These are phyloP conservation scores for Rafetus swinhoei DNA, from an alignment of 2,113 vertebrate genomes.

Conservation along the genomic window DNA sequence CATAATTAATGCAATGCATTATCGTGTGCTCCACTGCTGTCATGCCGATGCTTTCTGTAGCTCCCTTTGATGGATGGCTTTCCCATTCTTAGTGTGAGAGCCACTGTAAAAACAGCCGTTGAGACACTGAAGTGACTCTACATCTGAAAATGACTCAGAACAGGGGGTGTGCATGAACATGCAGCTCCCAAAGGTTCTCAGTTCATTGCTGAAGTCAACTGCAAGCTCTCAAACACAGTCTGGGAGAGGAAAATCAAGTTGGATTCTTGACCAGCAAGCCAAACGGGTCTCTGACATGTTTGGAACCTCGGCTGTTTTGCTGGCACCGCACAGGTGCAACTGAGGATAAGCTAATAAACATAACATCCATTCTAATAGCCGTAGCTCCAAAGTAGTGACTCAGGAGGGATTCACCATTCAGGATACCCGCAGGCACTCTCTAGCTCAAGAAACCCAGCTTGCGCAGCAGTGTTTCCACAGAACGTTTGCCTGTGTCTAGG, in stretches of 20 bases:
- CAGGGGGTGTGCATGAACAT: not conserved
- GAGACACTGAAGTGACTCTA: not conserved
- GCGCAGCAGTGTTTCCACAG: fast-evolving
- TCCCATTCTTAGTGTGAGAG: not conserved
- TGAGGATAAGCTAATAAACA: not conserved
- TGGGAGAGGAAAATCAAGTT: not conserved
- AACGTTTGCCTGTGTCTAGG: not conserved
- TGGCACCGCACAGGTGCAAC: not conserved
- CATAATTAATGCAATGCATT: not conserved
- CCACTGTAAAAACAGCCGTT: not conserved
- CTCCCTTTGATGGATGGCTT: not conserved
- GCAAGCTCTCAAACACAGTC: fast-evolving
- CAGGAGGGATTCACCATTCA: fast-evolving
- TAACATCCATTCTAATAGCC: fast-evolving
- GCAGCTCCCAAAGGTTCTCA: not conserved
- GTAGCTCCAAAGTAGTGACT: not conserved
- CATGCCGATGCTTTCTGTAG: not conserved
- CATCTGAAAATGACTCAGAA: not conserved
- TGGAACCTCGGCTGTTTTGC: not conserved
- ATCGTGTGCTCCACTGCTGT: not conserved
- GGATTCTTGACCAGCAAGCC: not conserved
- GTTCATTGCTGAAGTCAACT: not conserved
- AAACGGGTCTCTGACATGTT: fast-evolving
- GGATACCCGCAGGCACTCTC: not conserved
- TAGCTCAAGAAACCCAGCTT: not conserved